phyloP scores from a whole-genome alignment of 2,888 invertebrate genomes.

The Erebia epiphron region DNA sequence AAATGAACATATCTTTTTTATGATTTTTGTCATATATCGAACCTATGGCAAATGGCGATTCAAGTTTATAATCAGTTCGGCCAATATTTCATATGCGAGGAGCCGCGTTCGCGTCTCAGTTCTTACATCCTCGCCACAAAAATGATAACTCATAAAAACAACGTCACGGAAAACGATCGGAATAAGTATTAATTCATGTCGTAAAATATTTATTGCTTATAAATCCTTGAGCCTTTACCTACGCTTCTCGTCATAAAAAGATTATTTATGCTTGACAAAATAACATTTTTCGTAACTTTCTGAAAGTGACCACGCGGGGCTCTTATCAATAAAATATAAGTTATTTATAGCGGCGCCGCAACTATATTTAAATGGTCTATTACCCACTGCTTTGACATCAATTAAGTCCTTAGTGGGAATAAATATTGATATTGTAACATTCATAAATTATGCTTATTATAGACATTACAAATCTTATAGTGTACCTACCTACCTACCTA shows the following conservation, averaged over 20 bases:
- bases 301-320: constrained; percentile 68
- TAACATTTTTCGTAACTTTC: constrained; percentile 81
- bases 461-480: constrained; percentile 6
- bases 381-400: constrained; percentile 36
- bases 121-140: constrained; percentile 73
- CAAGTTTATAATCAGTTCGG: constrained; percentile 70
- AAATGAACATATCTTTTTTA: constrained; percentile 65
- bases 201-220: constrained; percentile 83
- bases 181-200: constrained; percentile 83
- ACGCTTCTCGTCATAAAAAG: constrained; percentile 82
- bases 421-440: constrained; percentile 17
- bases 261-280: constrained; percentile 82
- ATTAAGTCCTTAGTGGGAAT: constrained; percentile 29
- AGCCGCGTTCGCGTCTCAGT: constrained; percentile 57
- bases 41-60: constrained; percentile 65
- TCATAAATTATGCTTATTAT: constrained; percentile 22
- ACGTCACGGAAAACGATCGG: constrained; percentile 82
- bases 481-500: background rate
- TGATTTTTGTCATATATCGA: background rate
- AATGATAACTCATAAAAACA: constrained; percentile 82
- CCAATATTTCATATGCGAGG: constrained; percentile 63
- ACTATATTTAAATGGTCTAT: constrained; percentile 50
- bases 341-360: constrained; percentile 75
- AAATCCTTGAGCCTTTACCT: constrained; percentile 83
- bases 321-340: constrained; percentile 76